Base-by-base conservation (phyloP, 2,888 invertebrate genomes). In the Philonicus albiceps region DNA sequence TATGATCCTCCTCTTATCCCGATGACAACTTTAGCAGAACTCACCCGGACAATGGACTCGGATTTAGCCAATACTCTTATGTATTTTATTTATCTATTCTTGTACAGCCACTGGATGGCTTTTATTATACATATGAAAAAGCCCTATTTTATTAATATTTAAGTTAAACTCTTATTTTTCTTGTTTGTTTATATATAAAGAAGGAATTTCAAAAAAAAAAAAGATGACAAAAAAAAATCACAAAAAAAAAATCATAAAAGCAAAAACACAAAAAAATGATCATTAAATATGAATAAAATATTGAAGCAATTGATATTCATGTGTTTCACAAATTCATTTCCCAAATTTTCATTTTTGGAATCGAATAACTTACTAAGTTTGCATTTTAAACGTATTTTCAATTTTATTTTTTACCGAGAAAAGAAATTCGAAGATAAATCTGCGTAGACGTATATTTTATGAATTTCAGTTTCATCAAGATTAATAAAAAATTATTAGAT, bases 31-130 rank as follows among this genome's bases (percentile, higher is more conserved):
- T 37, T 83, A 74, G 87, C 87, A 87, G 81, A 81, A 81, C 72
- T 86, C 78, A 87, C 37, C 76, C 75, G 86, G 87, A 87, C 87
- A 81, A 87, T 86, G 86, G 75, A 75, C 86, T 87, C 78, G 75
- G 64, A 81, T 87, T 86, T 74, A 86, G 86, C 86, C 76, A 87
- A 87, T 87, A 87, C 87, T 87, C 87, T 87, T 74, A 80, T 87
- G 86, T 87, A 87, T 85, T 87, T 86, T 86, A 87, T 87, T 87
- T 86, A 83, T 84, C 83, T 83, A 72, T 83, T 83, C 83, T 83
- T 72, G 72, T 37, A 37, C 37, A 72, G 83, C 64, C 72, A 34
- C 55, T 83, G 37, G 72, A 83, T 53, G 72, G 64, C 83, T 72
- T 64, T 72, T 72, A 64, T 83, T 83, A 83, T 64, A 34, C 37